Percentiles rank a stretch among this genome's conserved stretches.
Conservation (phyloP, 1,140 invertebrate species). For the Atta cephalotes region DNA sequence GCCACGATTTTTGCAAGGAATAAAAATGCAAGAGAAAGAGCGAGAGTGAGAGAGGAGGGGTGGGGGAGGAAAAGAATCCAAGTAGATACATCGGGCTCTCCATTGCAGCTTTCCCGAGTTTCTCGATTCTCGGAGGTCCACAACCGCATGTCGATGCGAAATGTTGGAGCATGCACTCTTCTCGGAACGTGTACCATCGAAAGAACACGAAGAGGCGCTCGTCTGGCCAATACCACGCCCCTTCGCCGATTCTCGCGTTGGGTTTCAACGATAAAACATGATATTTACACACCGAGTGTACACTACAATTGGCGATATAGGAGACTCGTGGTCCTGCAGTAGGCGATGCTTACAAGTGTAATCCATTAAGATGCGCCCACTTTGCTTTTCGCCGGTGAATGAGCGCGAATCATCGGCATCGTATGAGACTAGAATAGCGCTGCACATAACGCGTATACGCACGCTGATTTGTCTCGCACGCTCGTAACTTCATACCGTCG, state of each 20-base stretch:
- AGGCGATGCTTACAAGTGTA: slow-evolving; percentile 80
- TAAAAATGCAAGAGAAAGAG: neutral
- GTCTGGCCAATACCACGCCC: slow-evolving; percentile 34
- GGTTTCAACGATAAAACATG: slow-evolving; percentile 73
- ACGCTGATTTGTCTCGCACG: slow-evolving; percentile 13
- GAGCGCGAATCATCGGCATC: slow-evolving; percentile 32
- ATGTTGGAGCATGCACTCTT: slow-evolving; percentile 27
- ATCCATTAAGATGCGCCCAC: slow-evolving; percentile 79
- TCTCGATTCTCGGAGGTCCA: slow-evolving; percentile 35
- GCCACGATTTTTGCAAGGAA: neutral
- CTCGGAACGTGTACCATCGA: slow-evolving; percentile 30
- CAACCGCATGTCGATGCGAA: slow-evolving; percentile 23
- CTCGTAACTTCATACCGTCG: neutral
- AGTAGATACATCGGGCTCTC: neutral
- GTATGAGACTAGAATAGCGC: slow-evolving; percentile 4
- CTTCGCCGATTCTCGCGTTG: slow-evolving; percentile 43
- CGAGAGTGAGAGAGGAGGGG: neutral
- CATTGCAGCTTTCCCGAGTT: slow-evolving; percentile 45
- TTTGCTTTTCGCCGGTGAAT: slow-evolving; percentile 69
- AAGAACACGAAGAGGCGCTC: slow-evolving; percentile 45
- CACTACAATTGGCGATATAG: slow-evolving; percentile 80
- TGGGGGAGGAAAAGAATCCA: neutral
- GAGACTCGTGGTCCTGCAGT: slow-evolving; percentile 62
- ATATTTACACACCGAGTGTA: slow-evolving; percentile 78
- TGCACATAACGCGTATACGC: neutral